These are phyloP conservation scores for Pectinophora gossypiella DNA, from an alignment of 1,140 invertebrate species.

Conservation along the genomic window DNA sequence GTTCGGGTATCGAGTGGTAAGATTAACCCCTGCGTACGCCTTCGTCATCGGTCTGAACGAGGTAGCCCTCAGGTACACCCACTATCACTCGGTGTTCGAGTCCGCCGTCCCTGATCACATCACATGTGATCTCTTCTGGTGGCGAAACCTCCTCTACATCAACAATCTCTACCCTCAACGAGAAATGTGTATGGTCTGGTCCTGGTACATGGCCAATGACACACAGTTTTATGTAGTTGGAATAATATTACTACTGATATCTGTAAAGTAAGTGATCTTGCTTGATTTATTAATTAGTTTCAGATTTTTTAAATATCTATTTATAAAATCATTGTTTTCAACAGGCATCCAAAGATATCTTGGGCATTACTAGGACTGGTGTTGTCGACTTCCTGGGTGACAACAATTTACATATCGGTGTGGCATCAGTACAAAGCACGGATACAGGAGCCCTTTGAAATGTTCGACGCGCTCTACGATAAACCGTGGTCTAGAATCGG, in stretches of 20 bases:
- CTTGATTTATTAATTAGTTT: not conserved
- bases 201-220: conserved; percentile 94
- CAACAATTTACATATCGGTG: conserved; percentile 84
- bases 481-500: conserved; percentile 90
- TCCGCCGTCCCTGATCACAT: conserved; percentile 83
- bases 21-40: conserved; percentile 87
- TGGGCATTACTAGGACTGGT: conserved; percentile 75
- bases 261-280: conserved; percentile 79
- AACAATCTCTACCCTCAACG: conserved; percentile 86
- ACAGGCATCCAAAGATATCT: conserved; percentile 77
- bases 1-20: conserved; percentile 70
- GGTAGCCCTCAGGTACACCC: conserved; percentile 79
- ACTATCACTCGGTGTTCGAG: conserved; percentile 84
- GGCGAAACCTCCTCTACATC: conserved; percentile 88
- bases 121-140: conserved; percentile 87
- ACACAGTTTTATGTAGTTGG: conserved; percentile 92
- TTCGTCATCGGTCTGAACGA: conserved; percentile 86
- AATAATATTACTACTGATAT: conserved; percentile 82
- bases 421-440: conserved; percentile 85
- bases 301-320: conserved; percentile 6
- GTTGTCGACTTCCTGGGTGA: conserved; percentile 83
- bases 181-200: conserved; percentile 93
- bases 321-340: not conserved
- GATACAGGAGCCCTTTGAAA: conserved; percentile 87
- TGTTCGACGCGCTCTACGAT: conserved; percentile 89